phyloP scores from a whole-genome alignment of 92 coral and sea anemone genomes.

The Paramuricea clavata region DNA sequence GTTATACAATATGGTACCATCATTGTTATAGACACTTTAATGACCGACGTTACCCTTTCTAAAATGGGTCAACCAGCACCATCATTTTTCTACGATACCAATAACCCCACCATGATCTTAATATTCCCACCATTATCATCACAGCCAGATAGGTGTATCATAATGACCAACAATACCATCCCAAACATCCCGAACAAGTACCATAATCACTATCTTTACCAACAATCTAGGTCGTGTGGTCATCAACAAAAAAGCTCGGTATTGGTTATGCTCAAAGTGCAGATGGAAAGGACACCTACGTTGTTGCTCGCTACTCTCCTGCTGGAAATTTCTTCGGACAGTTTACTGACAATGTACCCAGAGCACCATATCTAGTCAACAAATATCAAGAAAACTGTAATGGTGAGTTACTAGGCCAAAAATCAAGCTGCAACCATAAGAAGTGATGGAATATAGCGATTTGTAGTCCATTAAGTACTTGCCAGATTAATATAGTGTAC shows the following conservation, averaged over 20 bases:
- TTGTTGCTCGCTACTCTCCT: conserved; percentile 16
- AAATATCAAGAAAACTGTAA: conserved; percentile 32
- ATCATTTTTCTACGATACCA: neutral
- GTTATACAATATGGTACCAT: too few species aligned
- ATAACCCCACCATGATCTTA: too few species aligned
- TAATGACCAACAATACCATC: too few species aligned
- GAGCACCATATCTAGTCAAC: conserved; percentile 7
- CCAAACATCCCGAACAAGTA: too few species aligned
- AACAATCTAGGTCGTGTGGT: conserved; percentile 11
- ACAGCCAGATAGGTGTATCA: too few species aligned
- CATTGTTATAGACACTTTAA: too few species aligned
- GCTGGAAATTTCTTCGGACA: conserved; percentile 23
- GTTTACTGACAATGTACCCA: conserved; percentile 1
- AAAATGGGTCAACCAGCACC: neutral
- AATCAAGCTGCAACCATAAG: too few species aligned
- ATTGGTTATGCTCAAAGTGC: conserved; percentile 21
- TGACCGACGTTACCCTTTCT: neutral
- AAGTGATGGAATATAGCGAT: too few species aligned
- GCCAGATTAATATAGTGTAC: too few species aligned
- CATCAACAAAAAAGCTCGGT: conserved; percentile 6
- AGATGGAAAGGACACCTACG: conserved; percentile 27
- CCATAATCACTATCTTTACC: neutral
- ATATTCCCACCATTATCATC: too few species aligned
- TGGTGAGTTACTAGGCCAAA: neutral
- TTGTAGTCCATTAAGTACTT: too few species aligned